Base-by-base conservation (phyloP, 1,140 invertebrate genomes). In the Lepidostoma basale region DNA sequence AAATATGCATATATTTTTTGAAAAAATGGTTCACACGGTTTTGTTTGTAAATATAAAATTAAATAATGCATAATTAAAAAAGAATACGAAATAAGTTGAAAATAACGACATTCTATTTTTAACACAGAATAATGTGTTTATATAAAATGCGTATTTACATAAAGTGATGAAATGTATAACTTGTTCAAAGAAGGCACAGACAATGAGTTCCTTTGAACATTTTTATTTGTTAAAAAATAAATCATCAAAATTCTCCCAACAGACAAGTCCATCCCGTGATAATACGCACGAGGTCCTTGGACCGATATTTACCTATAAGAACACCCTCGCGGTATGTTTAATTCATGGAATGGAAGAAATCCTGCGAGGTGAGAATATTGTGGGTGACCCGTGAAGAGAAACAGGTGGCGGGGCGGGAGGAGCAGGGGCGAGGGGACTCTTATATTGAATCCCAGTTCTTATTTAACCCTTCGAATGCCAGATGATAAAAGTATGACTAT, bases 401-500 rank as follows among this genome's bases (percentile, higher is more conserved):
- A 16, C 9, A 22, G 25, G 40, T 16, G 40, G 26, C 14, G 10
- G 18, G 58, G 16, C 6, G 22, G 52, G 25, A 1, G 3, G 16
- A 26, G 59, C 2, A 18, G 12, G 42, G 8, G 28, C 20, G 58
- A 12, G 20, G 36, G 9, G 49, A 14, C 4, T 62, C 56, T 47
- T 25, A 69, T 69, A 69, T 69, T 69, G 67, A 69, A 69, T 69
- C 69, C 69, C 20, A 33, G 45, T 63, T 70, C 69, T 67, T 70
- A 70, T 70, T 70, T 70, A n/a, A n/a, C n/a, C n/a, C n/a, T n/a
- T n/a, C n/a, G n/a, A n/a, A n/a, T n/a, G n/a, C n/a, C n/a, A n/a
- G n/a, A n/a, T n/a, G n/a, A n/a, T n/a, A n/a, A n/a, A n/a, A n/a
- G n/a, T n/a, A n/a, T n/a, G n/a, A n/a, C n/a, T n/a, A n/a, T n/a